Evolutionary conservation across 2,888 invertebrate genomes (phyloP), one percentile per base, ranked within the genome.

Genomic region (Calliscelio sp.): DNA sequence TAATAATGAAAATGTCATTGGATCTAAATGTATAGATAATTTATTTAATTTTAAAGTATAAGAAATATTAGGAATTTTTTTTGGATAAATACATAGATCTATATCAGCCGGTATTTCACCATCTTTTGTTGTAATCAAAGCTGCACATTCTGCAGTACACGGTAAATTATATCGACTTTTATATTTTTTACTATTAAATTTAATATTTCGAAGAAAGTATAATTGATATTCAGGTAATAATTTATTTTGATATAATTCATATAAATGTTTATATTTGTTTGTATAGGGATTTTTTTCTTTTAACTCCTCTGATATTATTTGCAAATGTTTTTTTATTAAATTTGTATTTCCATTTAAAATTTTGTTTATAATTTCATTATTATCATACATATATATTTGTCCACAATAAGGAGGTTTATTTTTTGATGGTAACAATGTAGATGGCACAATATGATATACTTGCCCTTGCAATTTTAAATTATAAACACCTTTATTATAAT

Each of bases 391-490:
- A 66, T 49, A 49, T 18, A 49, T 57, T 57, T 73, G 59, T 53
- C 74, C 66, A 25, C 41, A 38, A 20, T 2, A 3, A 49, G 66
- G 49, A 8, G 11, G 2, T 46, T 8, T 53, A 32, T 41, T 46
- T 16, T 28, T 44, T 10, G 28, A 20, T 25, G 66, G 66, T 7
- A 51, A 2, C 14, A 66, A 14, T 7, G 49, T 32, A 14, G 49
- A 18, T 3, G 44, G 70, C n/a, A 20, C 38, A 8, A 7, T 44
- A 44, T 70, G 70, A 57, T 24, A 57, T 10, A 81, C 66, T 49
- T 81, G 59, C 1, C 80, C 80, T 70, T 81, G 78, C 32, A 83
- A 51, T 77, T 77, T 83, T 10, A 80, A 46, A 55, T 85, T 85
- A 57, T 80, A 85, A 25, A 85, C 38, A 44, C 81, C 74, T 18